Evolutionary conservation across 1,140 invertebrate genomes (phyloP), one percentile per base, ranked within the genome.

Genomic region (Eupeodes corollae): DNA sequence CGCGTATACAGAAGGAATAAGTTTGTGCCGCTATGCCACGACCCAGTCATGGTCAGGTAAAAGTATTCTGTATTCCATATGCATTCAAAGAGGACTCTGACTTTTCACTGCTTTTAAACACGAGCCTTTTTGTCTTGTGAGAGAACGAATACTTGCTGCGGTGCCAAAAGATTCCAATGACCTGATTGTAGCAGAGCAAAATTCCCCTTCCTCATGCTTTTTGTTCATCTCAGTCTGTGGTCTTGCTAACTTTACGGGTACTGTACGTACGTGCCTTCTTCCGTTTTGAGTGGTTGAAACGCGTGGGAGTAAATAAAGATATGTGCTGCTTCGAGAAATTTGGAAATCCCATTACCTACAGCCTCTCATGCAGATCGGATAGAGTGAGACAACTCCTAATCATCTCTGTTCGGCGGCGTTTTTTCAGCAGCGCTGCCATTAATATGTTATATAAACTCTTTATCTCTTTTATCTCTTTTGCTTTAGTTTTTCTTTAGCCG

Each of bases 31-130:
- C 40, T 49, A 45, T 37, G 58, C 68, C 40, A 70, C 54, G 12
- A 63, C 59, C 53, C 56, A 70, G 49, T 70, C 69, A 59, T 70
- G 68, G 50, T 59, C 42, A 56, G 52, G 50, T 55, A 52, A 44
- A 64, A 55, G 34, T 11, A 41, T 16, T 41, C 56, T 53, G 44
- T 72, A 70, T 31, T 73, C 59, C 39, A 70, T 35, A 54, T 68
- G 56, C 65, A 70, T 70, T 32, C 70, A 43, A 43, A 60, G 39
- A 32, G 56, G 55, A 13, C 46, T 38, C 46, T 62, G 56, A 39
- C 46, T 48, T 44, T 57, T 58, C 12, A 49, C 51, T 14, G 48
- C 53, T 42, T 50, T 49, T 5, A 49, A 30, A 31, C 49, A 41
- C 54, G 50, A n/a, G 52, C 52, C 45, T 61, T 61, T 48, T 61